Conservation (phyloP, 2,113 vertebrate species). For the Dinomys branickii region DNA sequence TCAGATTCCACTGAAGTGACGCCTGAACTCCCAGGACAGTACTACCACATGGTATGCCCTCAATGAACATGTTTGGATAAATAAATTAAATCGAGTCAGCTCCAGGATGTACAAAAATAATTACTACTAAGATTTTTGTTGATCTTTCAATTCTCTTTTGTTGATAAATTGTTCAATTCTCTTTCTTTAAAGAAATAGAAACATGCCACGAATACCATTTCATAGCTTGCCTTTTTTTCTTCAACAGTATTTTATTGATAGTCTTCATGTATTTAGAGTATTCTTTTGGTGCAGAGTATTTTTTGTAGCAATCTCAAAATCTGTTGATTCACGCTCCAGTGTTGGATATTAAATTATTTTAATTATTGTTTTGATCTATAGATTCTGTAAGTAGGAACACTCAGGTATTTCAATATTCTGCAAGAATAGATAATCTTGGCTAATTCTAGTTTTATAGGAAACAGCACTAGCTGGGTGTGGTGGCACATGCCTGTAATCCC, state of each 20-base stretch:
- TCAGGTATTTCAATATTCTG: background rate
- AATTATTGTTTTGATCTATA: background rate
- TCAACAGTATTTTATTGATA: background rate
- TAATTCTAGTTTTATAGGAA: slow-evolving; percentile 7
- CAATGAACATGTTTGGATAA: background rate
- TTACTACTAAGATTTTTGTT: background rate
- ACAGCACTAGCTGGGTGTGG: background rate
- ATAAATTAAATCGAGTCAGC: background rate
- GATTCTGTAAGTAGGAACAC: background rate
- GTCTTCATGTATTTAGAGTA: background rate
- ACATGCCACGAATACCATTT: background rate
- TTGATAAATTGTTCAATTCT: background rate
- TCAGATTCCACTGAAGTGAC: background rate
- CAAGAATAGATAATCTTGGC: background rate
- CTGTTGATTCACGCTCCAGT: background rate
- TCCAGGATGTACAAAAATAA: background rate
- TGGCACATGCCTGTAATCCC: background rate
- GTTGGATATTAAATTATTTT: slow-evolving; percentile 19
- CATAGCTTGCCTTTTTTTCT: background rate
- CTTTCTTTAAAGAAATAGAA: background rate
- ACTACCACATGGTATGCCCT: background rate
- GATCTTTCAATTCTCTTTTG: background rate
- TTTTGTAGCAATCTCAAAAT: background rate
- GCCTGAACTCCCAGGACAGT: background rate
- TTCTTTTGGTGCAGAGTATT: background rate